Conservation (phyloP, 2,888 invertebrate species). For the Euclidia mi region DNA sequence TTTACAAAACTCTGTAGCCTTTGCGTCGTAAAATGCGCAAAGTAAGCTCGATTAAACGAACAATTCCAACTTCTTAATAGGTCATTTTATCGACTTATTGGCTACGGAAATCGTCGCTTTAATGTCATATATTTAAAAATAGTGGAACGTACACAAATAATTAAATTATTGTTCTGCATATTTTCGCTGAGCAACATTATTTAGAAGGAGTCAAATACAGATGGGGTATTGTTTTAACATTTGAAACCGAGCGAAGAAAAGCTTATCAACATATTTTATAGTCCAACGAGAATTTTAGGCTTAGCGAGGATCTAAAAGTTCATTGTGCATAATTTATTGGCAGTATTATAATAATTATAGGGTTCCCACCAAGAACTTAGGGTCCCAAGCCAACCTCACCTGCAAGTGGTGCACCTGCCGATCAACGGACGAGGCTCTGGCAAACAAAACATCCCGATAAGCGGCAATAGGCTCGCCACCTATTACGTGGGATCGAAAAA, state of each 20-base stretch:
- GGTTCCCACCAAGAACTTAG: too few species aligned
- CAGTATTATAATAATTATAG: too few species aligned
- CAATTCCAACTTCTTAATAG: constrained; percentile 72
- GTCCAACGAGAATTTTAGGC: neutral
- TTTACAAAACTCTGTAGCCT: constrained; percentile 59
- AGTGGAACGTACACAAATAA: constrained; percentile 20
- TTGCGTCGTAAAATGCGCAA: constrained; percentile 54
- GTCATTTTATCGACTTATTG: constrained; percentile 68
- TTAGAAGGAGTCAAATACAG: constrained; percentile 37
- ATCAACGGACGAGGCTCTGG: too few species aligned
- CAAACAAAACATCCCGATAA: too few species aligned
- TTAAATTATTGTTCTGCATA: constrained; percentile 26
- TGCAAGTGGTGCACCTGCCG: too few species aligned
- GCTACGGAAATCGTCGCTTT: constrained; percentile 58
- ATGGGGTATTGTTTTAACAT: constrained; percentile 39
- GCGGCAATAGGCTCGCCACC: too few species aligned
- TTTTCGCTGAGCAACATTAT: constrained; percentile 24
- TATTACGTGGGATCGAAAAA: too few species aligned
- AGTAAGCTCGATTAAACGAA: constrained; percentile 67
- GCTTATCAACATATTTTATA: constrained; percentile 23
- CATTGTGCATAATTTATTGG: constrained; percentile 28
- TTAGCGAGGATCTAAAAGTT: too few species aligned
- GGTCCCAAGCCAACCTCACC: too few species aligned
- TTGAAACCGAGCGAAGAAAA: constrained; percentile 13
- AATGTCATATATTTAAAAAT: too few species aligned